Evolutionary conservation across 37 sponge, comb jelly and placozoan genomes (phyloP).

Genomic region (Mnemiopsis leidyi): DNA sequence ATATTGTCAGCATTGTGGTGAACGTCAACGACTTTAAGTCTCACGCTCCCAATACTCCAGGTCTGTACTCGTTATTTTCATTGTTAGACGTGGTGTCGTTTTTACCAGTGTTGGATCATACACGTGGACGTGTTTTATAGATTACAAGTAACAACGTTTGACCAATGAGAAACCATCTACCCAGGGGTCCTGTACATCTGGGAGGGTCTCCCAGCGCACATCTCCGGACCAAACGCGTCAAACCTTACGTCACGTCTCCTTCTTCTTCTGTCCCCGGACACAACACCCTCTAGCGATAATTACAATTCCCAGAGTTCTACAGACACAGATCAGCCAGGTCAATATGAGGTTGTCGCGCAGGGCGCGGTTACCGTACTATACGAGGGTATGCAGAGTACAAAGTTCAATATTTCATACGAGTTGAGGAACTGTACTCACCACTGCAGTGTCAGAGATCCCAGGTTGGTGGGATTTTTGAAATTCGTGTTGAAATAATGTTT

Average conservation of each 20-base stretch:
- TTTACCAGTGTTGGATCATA: no score
- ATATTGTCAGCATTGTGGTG: not conserved
- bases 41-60: not conserved
- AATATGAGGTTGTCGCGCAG: not conserved
- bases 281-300: not conserved
- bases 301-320: no score
- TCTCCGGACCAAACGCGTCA: not conserved
- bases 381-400: not conserved
- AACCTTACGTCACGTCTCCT: not conserved
- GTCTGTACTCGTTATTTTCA: no score
- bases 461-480: no score
- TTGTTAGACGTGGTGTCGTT: no score
- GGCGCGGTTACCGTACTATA: not conserved
- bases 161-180: not conserved
- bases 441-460: not conserved
- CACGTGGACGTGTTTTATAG: no score
- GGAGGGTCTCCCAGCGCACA: not conserved
- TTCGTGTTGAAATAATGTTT: no score
- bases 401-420: conserved; percentile 43
- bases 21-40: not conserved
- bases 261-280: not conserved
- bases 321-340: not conserved
- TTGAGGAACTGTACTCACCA: conserved; percentile 28
- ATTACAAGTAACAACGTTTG: no score
- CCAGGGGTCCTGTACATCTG: conserved; percentile 42